Percentiles rank a stretch among this genome's conserved stretches.
Conservation (phyloP, 1,140 invertebrate genomes). For the Thalassaphorura encarpata region DNA sequence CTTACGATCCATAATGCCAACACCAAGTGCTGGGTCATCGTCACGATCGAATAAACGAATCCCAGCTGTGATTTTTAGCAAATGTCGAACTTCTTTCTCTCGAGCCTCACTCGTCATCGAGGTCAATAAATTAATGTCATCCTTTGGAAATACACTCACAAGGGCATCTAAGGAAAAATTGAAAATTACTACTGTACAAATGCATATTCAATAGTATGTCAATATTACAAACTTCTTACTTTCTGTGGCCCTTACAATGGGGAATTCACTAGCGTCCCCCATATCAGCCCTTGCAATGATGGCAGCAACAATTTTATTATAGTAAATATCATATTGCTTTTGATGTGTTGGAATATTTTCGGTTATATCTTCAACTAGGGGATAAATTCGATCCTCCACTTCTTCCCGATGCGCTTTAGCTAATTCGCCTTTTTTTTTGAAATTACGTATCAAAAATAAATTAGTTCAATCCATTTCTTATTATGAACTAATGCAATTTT, state of each 20-base stretch:
- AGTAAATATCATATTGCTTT: slow-evolving; percentile 13
- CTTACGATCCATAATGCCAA: slow-evolving; percentile 14
- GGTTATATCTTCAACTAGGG: slow-evolving; percentile 6
- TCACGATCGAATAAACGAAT: slow-evolving; percentile 13
- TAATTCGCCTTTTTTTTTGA: neutral
- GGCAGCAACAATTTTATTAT: slow-evolving; percentile 10
- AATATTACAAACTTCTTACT: neutral
- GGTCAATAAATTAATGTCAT: slow-evolving; percentile 1
- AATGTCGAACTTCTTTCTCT: slow-evolving; percentile 1
- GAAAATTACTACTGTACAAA: neutral
- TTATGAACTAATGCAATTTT: too few species aligned
- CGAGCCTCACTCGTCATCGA: neutral
- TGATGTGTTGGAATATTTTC: slow-evolving; percentile 6
- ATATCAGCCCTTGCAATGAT: slow-evolving; percentile 8
- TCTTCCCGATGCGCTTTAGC: neutral
- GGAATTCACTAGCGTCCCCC: slow-evolving; percentile 6
- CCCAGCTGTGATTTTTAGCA: slow-evolving; percentile 6
- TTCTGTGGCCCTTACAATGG: slow-evolving; percentile 14
- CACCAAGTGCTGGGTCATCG: neutral
- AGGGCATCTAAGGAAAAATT: neutral
- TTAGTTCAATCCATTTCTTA: too few species aligned
- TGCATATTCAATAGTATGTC: neutral
- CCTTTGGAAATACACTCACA: slow-evolving; percentile 1
- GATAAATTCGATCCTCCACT: neutral
- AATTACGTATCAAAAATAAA: neutral